A percentile compares a stretch with the other conserved stretches of the same genome.
Evolutionary conservation across 2,113 vertebrate species (phyloP).

Genomic region (Irena cyanogastra): DNA sequence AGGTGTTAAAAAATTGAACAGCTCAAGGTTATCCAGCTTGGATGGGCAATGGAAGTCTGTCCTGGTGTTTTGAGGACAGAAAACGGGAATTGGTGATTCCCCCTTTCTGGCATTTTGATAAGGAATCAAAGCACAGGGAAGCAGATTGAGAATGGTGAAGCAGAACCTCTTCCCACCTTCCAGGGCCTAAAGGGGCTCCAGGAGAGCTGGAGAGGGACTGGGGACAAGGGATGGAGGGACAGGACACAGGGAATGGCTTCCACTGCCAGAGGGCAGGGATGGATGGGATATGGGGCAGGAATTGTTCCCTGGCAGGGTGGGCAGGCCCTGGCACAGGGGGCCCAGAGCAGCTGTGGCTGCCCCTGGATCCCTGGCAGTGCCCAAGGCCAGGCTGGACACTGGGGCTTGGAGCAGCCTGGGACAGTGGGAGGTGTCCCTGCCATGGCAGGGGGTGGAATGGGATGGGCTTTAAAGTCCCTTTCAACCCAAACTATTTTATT

Average conservation of each 20-base stretch:
- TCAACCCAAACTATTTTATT: not conserved
- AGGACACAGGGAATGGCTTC: not conserved
- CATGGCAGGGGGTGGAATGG: accelerated
- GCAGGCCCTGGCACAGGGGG: not conserved
- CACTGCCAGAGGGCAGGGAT: not conserved
- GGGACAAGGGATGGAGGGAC: not conserved
- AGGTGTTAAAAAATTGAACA: not conserved
- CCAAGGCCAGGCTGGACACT: not conserved
- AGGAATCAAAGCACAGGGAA: not conserved
- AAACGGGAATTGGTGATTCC: not conserved
- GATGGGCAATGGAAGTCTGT: not conserved
- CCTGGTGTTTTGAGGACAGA: not conserved
- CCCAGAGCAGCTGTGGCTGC: not conserved
- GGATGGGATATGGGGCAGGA: not conserved
- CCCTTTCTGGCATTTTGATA: no score
- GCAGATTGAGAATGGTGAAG: not conserved
- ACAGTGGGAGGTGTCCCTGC: not conserved
- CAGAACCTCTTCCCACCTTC: not conserved
- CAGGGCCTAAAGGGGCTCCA: not conserved
- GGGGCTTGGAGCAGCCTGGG: not conserved
- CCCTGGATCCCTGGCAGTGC: not conserved
- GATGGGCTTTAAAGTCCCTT: accelerated
- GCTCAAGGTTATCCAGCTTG: not conserved
- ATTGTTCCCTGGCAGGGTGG: not conserved
- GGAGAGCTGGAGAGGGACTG: not conserved